These are phyloP conservation scores for Acanthisitta chloris DNA, from an alignment of 2,113 vertebrate species.

Conservation along the genomic window DNA sequence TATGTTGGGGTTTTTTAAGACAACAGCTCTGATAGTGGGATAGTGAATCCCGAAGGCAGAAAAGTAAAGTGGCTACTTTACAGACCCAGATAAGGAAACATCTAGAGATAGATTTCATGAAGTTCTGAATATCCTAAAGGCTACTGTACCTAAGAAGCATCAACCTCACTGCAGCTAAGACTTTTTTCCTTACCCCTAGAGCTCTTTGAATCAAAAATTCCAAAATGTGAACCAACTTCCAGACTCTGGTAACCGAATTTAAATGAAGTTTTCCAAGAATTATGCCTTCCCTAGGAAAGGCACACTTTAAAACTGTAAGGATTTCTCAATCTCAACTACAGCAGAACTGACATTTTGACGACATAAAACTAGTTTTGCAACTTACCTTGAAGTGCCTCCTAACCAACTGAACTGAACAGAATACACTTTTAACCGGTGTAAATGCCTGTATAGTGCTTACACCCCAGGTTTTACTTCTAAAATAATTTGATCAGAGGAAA, in stretches of 20 bases:
- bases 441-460: neutral
- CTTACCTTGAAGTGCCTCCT: neutral
- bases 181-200: neutral
- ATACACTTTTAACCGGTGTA: neutral
- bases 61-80: neutral
- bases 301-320: neutral
- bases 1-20: neutral
- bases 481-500: neutral
- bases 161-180: neutral
- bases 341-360: neutral
- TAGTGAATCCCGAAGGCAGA: neutral
- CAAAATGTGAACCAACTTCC: neutral
- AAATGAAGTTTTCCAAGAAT: neutral
- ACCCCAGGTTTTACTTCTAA: neutral
- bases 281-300: neutral
- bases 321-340: neutral
- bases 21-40: neutral
- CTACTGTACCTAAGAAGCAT: neutral
- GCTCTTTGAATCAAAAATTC: neutral
- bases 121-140: neutral
- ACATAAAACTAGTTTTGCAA: neutral
- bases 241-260: neutral
- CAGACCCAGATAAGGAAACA: rapidly evolving
- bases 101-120: neutral
- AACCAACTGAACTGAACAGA: neutral